Percentiles rank a stretch among this genome's conserved stretches.
Conservation (phyloP, 2,888 invertebrate genomes). For the Spialia ferax region DNA sequence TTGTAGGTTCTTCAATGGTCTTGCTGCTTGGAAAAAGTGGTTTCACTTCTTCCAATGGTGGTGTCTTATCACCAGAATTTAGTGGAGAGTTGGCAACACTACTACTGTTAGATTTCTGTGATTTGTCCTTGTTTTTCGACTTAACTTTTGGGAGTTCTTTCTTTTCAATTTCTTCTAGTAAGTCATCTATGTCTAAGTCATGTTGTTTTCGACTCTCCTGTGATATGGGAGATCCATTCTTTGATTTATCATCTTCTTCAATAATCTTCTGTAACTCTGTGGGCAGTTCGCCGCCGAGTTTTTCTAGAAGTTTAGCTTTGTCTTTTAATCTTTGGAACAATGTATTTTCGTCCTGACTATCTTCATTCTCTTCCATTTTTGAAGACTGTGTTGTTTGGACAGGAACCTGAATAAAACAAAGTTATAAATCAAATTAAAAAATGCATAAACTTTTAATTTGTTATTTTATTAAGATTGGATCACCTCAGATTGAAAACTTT, state of each 20-base stretch:
- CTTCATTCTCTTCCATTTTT: constrained; percentile 59
- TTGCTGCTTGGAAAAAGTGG: constrained; percentile 56
- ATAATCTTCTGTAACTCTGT: constrained; percentile 79
- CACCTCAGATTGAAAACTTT: constrained; percentile 84
- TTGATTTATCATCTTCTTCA: constrained; percentile 65
- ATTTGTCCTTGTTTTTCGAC: constrained; percentile 52
- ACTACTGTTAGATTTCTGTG: constrained; percentile 46
- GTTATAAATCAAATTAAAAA: not conserved
- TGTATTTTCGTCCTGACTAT: constrained; percentile 69
- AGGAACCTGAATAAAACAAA: constrained; percentile 48
- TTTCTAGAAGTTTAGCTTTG: constrained; percentile 82
- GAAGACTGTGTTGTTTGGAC: constrained; percentile 43
- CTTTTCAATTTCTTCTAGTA: constrained; percentile 76
- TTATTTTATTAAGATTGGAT: constrained; percentile 31
- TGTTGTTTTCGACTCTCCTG: constrained; percentile 53
- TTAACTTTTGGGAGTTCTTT: constrained; percentile 71
- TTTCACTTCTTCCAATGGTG: constrained; percentile 57
- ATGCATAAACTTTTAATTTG: not conserved
- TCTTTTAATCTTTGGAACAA: constrained; percentile 76
- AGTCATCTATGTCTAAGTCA: constrained; percentile 67
- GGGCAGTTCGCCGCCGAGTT: constrained; percentile 83
- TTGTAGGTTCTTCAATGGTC: constrained; percentile 55
- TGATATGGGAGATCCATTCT: constrained; percentile 57
- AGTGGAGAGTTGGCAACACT: constrained; percentile 58
- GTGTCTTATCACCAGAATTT: constrained; percentile 54